These are phyloP conservation scores for Papilio dardanus DNA, from an alignment of 1,140 invertebrate species.

Conservation along the genomic window DNA sequence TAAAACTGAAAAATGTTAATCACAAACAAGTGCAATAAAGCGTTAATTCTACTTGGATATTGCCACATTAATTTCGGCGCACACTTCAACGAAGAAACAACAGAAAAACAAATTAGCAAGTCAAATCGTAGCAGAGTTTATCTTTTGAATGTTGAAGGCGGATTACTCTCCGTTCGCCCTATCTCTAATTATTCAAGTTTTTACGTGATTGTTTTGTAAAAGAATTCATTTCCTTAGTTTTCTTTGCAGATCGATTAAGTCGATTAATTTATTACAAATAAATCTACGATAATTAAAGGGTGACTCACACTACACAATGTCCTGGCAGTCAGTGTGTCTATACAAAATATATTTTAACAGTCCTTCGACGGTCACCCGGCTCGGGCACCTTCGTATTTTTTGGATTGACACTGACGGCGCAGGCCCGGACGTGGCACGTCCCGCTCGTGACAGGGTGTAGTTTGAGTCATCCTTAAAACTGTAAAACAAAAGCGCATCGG, in stretches of 20 bases:
- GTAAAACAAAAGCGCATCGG: too few relatives aligned
- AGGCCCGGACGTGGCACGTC: too few relatives aligned
- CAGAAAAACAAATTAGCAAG: constrained; percentile 32
- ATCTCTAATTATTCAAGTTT: constrained; percentile 19
- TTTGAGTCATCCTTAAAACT: background rate
- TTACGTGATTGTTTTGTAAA: constrained; percentile 26
- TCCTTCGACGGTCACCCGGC: too few relatives aligned
- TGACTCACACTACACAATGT: too few relatives aligned
- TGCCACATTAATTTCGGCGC: background rate
- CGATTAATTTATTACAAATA: too few relatives aligned
- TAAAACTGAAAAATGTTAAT: background rate
- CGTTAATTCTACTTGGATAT: background rate
- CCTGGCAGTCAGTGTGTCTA: too few relatives aligned
- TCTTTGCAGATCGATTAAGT: too few relatives aligned
- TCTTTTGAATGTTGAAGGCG: constrained; percentile 18
- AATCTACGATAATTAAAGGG: too few relatives aligned
- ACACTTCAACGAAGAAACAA: constrained; percentile 17
- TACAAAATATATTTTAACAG: too few relatives aligned
- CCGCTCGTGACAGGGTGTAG: too few relatives aligned
- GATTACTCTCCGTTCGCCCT: background rate
- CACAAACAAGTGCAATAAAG: background rate
- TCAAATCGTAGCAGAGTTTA: constrained; percentile 22
- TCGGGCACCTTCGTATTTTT: too few relatives aligned
- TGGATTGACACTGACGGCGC: too few relatives aligned
- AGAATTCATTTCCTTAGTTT: background rate